These are phyloP conservation scores for Trichonephila inaurata DNA, from an alignment of 1,140 invertebrate genomes.

Conservation along the genomic window DNA sequence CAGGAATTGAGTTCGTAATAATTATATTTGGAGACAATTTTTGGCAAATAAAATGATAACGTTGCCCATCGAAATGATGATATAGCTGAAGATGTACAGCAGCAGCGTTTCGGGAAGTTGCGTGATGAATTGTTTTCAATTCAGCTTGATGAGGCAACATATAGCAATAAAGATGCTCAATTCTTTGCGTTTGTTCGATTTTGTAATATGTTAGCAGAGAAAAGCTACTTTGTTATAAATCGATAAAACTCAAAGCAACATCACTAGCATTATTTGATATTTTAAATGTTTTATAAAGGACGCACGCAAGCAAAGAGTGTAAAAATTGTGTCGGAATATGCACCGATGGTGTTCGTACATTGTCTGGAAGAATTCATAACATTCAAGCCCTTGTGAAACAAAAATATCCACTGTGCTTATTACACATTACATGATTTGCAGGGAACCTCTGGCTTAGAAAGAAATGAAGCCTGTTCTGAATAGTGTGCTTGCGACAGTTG, in stretches of 20 bases:
- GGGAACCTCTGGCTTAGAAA: neutral
- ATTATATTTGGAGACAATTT: too few species aligned
- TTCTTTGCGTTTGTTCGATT: too few species aligned
- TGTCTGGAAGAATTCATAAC: neutral
- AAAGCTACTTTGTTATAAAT: too few species aligned
- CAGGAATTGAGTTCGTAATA: too few species aligned
- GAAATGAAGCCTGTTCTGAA: slow-evolving; percentile 37
- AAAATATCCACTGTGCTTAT: neutral
- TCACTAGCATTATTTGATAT: neutral
- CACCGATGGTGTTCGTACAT: neutral
- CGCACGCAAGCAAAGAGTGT: neutral
- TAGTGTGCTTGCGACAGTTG: neutral
- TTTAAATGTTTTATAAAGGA: neutral
- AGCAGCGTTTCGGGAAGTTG: too few species aligned
- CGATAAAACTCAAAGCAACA: slow-evolving; percentile 15
- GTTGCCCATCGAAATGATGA: too few species aligned
- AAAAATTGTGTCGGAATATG: neutral
- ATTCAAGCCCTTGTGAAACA: neutral
- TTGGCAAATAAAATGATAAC: too few species aligned
- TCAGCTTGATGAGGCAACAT: too few species aligned
- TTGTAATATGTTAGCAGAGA: too few species aligned
- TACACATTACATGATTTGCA: neutral
- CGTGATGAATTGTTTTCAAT: too few species aligned
- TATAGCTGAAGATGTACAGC: too few species aligned
- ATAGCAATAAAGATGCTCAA: too few species aligned